A percentile compares a stretch with the other conserved stretches of the same genome.
phyloP scores from a whole-genome alignment of 2,113 vertebrate species.

The Mirza zaza region DNA sequence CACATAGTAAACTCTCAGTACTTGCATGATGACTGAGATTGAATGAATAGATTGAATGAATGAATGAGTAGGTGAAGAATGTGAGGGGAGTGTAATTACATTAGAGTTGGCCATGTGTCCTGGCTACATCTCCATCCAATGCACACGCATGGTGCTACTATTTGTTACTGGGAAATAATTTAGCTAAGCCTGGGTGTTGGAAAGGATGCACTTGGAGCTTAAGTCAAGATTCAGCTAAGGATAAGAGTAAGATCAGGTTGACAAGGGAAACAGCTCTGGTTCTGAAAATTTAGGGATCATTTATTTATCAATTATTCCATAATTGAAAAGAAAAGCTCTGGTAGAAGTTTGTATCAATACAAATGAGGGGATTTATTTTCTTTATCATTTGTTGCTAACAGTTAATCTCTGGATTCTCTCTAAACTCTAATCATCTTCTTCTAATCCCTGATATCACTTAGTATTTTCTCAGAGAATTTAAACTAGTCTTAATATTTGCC shows the following conservation, averaged over 20 bases:
- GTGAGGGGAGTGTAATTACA: not conserved
- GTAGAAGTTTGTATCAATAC: not conserved
- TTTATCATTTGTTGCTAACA: not conserved
- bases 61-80: not conserved
- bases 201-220: not conserved
- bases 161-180: not conserved
- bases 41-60: constrained; percentile 20
- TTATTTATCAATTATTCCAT: constrained; percentile 41
- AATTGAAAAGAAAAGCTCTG: not conserved
- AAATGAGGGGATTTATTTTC: not conserved
- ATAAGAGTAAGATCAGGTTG: not conserved
- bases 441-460: not conserved
- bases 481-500: constrained; percentile 31
- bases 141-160: not conserved
- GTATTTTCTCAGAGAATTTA: constrained; percentile 18
- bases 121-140: not conserved
- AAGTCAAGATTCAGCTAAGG: not conserved
- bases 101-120: not conserved
- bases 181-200: not conserved
- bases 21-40: not conserved
- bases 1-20: not conserved
- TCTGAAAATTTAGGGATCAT: constrained; percentile 8
- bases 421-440: constrained; percentile 9
- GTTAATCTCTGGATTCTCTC: not conserved
- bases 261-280: not conserved